phyloP scores from a whole-genome alignment of 2,888 invertebrate genomes.

The Pyrochroa serraticornis region DNA sequence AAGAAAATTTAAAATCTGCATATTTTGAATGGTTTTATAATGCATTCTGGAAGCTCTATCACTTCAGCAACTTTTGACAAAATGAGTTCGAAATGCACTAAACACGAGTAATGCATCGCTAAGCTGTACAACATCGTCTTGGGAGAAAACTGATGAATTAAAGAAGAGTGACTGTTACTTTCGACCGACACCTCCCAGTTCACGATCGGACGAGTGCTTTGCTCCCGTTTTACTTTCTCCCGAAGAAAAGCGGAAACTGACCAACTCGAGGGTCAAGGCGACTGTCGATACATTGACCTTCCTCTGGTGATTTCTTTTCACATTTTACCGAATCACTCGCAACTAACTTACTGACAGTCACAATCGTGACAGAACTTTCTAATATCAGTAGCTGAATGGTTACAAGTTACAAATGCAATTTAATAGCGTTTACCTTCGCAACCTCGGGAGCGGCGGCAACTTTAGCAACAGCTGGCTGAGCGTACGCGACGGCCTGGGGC shows the following conservation, averaged over 20 bases:
- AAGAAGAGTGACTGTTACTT: slow-evolving; percentile 10
- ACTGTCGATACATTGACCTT: slow-evolving; percentile 20
- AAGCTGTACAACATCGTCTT: too few species aligned
- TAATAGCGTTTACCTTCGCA: slow-evolving; percentile 26
- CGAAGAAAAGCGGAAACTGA: slow-evolving; percentile 1
- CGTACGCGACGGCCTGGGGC: slow-evolving; percentile 34
- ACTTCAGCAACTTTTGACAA: too few species aligned
- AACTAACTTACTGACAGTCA: not conserved
- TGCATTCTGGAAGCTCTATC: too few species aligned
- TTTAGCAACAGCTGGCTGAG: slow-evolving; percentile 25
- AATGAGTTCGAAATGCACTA: too few species aligned
- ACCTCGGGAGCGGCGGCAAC: slow-evolving; percentile 27
- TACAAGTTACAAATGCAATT: slow-evolving; percentile 1
- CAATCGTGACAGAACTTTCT: slow-evolving; percentile 12
- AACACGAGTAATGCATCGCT: too few species aligned
- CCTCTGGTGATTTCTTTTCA: not conserved
- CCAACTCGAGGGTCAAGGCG: slow-evolving; percentile 23
- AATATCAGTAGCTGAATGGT: not conserved
- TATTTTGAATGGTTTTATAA: too few species aligned
- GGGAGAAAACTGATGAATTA: slow-evolving; percentile 6
- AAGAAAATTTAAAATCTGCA: too few species aligned
- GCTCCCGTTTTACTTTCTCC: slow-evolving; percentile 11
- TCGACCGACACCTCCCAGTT: not conserved
- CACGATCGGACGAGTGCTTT: not conserved
- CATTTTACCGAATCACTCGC: not conserved